These are phyloP conservation scores for Nezara viridula DNA, from an alignment of 2,888 invertebrate genomes.

Conservation along the genomic window DNA sequence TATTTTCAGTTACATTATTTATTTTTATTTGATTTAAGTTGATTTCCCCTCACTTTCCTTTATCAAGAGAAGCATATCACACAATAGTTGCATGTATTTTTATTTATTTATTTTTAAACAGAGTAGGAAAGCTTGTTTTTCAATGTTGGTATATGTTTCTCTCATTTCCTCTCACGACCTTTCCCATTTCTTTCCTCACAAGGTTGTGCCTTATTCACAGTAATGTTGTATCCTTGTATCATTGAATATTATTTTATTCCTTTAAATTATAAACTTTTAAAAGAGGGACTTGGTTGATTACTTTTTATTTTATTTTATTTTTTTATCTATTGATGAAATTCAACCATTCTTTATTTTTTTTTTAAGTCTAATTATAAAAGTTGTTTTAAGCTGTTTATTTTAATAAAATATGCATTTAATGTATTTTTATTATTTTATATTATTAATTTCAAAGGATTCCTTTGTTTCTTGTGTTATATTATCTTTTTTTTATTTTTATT, in stretches of 20 bases:
- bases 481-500: conserved; percentile 15
- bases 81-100: conserved; percentile 48
- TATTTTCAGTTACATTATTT: not conserved
- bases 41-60: not conserved
- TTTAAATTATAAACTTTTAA: not conserved
- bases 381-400: not conserved
- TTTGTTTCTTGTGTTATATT: not conserved
- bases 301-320: not conserved
- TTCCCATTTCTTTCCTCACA: conserved; percentile 20
- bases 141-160: conserved; percentile 57
- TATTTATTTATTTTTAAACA: not conserved
- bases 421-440: conserved; percentile 1
- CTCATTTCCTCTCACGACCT: conserved; percentile 23
- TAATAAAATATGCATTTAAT: not conserved
- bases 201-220: conserved; percentile 60
- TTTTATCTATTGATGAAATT: not conserved
- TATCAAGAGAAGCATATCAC: conserved; percentile 56
- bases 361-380: not conserved
- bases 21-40: not conserved
- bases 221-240: conserved; percentile 56
- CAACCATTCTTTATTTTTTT: not conserved
- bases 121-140: conserved; percentile 29
- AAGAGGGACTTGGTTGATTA: conserved; percentile 14
- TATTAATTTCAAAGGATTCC: not conserved
- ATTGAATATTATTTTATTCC: not conserved